Evolutionary conservation across 1,140 invertebrate genomes (phyloP), one percentile per base, ranked within the genome.

Genomic region (Andricus grossulariae): DNA sequence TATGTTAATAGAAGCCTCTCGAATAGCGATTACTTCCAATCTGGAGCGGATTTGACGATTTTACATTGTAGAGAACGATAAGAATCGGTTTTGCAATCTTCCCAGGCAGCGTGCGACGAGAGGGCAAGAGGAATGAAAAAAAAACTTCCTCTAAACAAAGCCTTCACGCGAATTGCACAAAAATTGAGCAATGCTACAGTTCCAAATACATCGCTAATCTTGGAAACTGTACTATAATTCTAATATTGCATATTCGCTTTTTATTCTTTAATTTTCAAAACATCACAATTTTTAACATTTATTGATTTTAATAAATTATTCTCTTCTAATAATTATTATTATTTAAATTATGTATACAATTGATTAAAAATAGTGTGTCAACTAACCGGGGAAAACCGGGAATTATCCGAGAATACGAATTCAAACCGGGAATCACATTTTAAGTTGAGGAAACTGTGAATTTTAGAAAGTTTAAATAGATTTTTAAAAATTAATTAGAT

Each of bases 81-180:
- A 87, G 83, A 90, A 89, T 89, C 82, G 83, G 76, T 90, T 87
- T 88, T 85, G 88, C 82, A 86, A 90, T 86, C 84, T 90, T 90
- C 88, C 85, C 88, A 90, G 84, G 85, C 85, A 80, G 79, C 75
- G 81, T 79, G 54, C 6, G 18, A 55, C 18, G 18, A 19, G 39
- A 45, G 18, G 18, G 8, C 10, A 55, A 55, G 21, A 55, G 18
- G 11, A 55, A 55, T 55, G 52, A n/a, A 55, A 76, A n/a, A 55
- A 76, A 79, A 78, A 77, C 79, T 81, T 84, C 74, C 73, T 74
- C 74, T 60, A 66, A 71, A 81, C 80, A 71, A 79, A 84, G 80
- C 73, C 78, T 74, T 78, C 77, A 80, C 82, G 75, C 76, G 78
- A 83, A 81, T 83, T 76, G 70, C 74, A 77, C 21, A 76, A 81